phyloP scores from a whole-genome alignment of 2,113 vertebrate genomes.

The Girardinichthys multiradiatus region DNA sequence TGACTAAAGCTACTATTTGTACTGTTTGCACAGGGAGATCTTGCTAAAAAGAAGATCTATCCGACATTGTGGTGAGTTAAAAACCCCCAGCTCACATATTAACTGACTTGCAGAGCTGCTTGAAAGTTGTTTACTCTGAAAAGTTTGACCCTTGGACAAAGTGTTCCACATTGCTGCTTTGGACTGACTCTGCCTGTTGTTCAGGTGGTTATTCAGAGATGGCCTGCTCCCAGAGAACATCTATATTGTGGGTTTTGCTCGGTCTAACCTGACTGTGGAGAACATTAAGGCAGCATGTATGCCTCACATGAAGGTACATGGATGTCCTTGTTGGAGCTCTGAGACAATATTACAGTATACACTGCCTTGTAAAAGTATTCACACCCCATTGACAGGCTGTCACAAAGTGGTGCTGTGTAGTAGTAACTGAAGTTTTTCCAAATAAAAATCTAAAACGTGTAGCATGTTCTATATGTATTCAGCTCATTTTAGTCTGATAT shows the following conservation, averaged over 20 bases:
- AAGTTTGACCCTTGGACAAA: slow-evolving; percentile 22
- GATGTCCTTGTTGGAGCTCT: neutral
- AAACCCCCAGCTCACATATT: neutral
- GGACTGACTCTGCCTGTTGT: slow-evolving; percentile 7
- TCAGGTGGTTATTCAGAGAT: slow-evolving; percentile 90
- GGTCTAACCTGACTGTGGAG: slow-evolving; percentile 83
- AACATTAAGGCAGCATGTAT: slow-evolving; percentile 84
- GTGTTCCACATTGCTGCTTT: slow-evolving; percentile 7
- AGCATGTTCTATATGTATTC: neutral
- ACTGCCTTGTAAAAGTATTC: neutral
- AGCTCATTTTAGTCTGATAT: too few species aligned
- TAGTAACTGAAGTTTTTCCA: neutral
- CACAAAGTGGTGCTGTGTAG: neutral
- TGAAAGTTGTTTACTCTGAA: slow-evolving; percentile 3
- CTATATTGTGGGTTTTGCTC: slow-evolving; percentile 87
- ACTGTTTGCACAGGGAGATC: slow-evolving; percentile 80
- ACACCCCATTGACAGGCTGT: too few species aligned
- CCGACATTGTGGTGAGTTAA: slow-evolving; percentile 86
- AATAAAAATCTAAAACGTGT: neutral
- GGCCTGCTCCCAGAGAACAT: slow-evolving; percentile 86
- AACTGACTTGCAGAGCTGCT: neutral
- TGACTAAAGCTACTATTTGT: neutral
- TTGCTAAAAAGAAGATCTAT: slow-evolving; percentile 90
- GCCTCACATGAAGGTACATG: slow-evolving; percentile 84
- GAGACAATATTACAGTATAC: neutral